phyloP scores from a whole-genome alignment of 2,113 vertebrate species.

The Cercocebus atys region DNA sequence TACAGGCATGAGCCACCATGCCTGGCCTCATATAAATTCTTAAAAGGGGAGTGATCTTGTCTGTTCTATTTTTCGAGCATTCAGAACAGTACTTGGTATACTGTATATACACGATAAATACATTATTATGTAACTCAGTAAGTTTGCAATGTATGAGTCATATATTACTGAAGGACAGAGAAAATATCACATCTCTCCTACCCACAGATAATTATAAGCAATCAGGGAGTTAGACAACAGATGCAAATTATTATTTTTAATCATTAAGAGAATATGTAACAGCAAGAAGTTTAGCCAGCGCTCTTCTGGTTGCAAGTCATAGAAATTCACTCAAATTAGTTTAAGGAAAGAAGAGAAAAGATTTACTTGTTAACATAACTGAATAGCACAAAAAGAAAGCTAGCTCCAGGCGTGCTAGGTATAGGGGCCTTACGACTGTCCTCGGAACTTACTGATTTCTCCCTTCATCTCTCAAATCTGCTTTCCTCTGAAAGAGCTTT shows the following conservation, averaged over 20 bases:
- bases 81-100: not conserved
- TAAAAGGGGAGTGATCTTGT: not conserved
- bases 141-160: not conserved
- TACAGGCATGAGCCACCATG: no score
- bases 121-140: not conserved
- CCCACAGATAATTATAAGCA: not conserved
- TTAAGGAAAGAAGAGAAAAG: not conserved
- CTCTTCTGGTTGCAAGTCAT: not conserved
- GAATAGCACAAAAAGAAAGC: not conserved
- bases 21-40: not conserved
- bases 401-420: not conserved
- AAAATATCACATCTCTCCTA: not conserved
- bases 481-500: not conserved
- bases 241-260: not conserved
- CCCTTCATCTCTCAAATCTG: not conserved
- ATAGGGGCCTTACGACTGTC: not conserved
- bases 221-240: not conserved
- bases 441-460: not conserved
- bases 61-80: not conserved
- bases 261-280: not conserved
- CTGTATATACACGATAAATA: not conserved
- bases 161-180: not conserved
- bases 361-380: not conserved
- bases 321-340: not conserved
- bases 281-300: not conserved